Evolutionary conservation across 2,113 vertebrate species (phyloP), one percentile per base, ranked within the genome.

Genomic region (Barnardius zonarius): DNA sequence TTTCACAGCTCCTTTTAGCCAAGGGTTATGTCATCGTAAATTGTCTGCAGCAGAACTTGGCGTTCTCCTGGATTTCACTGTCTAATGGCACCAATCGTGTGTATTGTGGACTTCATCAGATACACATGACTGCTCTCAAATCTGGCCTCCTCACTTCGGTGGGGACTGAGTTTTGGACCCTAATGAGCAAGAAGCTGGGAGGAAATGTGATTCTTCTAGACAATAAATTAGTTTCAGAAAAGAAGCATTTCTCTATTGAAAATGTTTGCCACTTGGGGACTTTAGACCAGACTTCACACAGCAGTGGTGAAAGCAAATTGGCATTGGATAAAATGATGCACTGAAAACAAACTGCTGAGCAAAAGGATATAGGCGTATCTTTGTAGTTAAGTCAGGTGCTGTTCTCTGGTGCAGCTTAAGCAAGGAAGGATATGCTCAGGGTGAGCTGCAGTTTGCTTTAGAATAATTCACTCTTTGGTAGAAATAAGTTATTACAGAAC

Each of bases 71-170:
- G 51, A 88, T 95, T 67, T 77, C 43, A 1, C 59, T 63, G 37
- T 70, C 87, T 93, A 43, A 83, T 81, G 85, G 73, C 92, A 93
- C 54, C 73, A 44, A 49, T 28, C 2, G 0, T 46, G 39, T 86
- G 78, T 73, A 61, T 83, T 3, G 1, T 63, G 72, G 61, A 57
- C 72, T 76, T 94, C 90, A 88, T 95, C 85, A 86, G 88, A 54
- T 83, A 70, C 19, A 84, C 83, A 84, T 82, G 95, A 37, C 64
- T 96, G 83, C 85, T 95, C 59, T 88, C 86, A 92, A 86, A 90
- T 93, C 83, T 89, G 86, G 62, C 66, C n/a, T 63, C 19, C 64
- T 68, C 48, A 5, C 61, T 75, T 57, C 3, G 0, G 17, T 3
- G 1, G 48, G 66, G 43, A 62, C 72, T 33, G 64, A 78, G 66